A percentile compares a stretch with the other conserved stretches of the same genome.
Conservation (phyloP, 2,888 invertebrate genomes). For the Euplagia quadripunctaria region DNA sequence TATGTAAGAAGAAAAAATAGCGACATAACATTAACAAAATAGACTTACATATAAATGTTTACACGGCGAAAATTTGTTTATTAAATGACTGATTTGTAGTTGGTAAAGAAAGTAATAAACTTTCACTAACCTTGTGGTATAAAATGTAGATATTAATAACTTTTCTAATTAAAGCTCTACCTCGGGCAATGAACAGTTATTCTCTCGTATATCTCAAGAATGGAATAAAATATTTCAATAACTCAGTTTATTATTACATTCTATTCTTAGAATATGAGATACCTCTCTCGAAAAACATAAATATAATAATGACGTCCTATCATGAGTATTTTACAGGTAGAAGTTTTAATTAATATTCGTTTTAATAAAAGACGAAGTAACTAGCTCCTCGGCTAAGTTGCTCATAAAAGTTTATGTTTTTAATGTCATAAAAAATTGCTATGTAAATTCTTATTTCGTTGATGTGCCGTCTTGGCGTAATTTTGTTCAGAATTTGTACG, state of each 20-base stretch:
- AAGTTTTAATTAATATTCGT: slow-evolving; percentile 26
- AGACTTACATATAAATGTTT: background rate
- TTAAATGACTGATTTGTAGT: background rate
- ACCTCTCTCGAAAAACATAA: slow-evolving; percentile 22
- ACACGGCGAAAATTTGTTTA: background rate
- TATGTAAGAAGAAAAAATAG: background rate
- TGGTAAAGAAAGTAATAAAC: background rate
- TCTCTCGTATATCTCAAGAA: background rate
- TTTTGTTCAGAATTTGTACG: slow-evolving; percentile 32
- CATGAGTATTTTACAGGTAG: background rate
- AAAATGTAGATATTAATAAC: background rate
- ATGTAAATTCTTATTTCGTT: slow-evolving; percentile 62
- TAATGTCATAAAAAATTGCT: slow-evolving; percentile 62
- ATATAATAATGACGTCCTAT: slow-evolving; percentile 4
- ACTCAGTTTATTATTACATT: slow-evolving; percentile 21
- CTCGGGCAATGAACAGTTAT: background rate
- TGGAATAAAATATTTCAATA: slow-evolving; percentile 13
- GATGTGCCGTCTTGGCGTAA: slow-evolving; percentile 24
- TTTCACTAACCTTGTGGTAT: background rate
- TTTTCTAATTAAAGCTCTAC: slow-evolving; percentile 9
- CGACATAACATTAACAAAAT: background rate
- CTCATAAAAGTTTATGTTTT: slow-evolving; percentile 69
- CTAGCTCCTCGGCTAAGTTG: slow-evolving; percentile 48
- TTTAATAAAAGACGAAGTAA: slow-evolving; percentile 36
- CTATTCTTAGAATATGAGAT: slow-evolving; percentile 18